Percentiles rank a stretch among this genome's conserved stretches.
These are phyloP conservation scores for Montipora foliosa DNA, from an alignment of 64 coral and sea anemone genomes.

Conservation along the genomic window DNA sequence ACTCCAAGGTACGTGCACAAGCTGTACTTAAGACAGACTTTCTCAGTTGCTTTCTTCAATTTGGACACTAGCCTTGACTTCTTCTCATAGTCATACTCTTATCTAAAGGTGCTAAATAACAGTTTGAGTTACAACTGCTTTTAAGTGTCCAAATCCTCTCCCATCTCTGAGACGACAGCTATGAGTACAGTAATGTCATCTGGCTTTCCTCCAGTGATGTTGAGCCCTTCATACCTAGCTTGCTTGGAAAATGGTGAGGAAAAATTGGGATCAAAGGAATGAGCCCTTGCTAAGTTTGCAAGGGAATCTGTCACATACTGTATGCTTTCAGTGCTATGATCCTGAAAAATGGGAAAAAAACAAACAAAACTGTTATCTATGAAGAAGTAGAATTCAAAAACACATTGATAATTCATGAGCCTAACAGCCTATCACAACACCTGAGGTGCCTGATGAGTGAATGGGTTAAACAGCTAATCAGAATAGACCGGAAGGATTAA, in stretches of 20 bases:
- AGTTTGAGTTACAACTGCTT: neutral
- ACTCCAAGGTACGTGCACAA: too few relatives aligned
- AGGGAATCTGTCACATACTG: constrained; percentile 83
- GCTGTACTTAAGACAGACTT: too few relatives aligned
- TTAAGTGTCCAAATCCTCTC: constrained; percentile 35
- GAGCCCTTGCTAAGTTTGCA: constrained; percentile 77
- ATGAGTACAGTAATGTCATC: constrained; percentile 98
- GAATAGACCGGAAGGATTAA: too few relatives aligned
- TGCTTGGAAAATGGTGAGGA: constrained; percentile 96
- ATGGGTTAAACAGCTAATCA: too few relatives aligned
- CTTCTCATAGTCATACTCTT: too few relatives aligned
- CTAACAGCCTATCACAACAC: too few relatives aligned
- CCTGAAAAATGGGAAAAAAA: constrained; percentile 43
- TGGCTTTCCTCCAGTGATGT: constrained; percentile 94
- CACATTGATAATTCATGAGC: too few relatives aligned
- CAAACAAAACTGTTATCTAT: neutral
- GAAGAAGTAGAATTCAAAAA: too few relatives aligned
- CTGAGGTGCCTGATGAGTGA: too few relatives aligned
- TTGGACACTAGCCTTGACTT: too few relatives aligned
- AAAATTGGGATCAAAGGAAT: constrained; percentile 86
- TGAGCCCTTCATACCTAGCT: constrained; percentile 83
- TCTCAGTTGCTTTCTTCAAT: too few relatives aligned
- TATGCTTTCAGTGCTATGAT: constrained; percentile 78
- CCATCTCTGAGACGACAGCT: constrained; percentile 79
- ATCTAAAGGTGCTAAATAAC: too few relatives aligned